phyloP scores from a whole-genome alignment of 2,113 vertebrate genomes.

The Anseranas semipalmata region DNA sequence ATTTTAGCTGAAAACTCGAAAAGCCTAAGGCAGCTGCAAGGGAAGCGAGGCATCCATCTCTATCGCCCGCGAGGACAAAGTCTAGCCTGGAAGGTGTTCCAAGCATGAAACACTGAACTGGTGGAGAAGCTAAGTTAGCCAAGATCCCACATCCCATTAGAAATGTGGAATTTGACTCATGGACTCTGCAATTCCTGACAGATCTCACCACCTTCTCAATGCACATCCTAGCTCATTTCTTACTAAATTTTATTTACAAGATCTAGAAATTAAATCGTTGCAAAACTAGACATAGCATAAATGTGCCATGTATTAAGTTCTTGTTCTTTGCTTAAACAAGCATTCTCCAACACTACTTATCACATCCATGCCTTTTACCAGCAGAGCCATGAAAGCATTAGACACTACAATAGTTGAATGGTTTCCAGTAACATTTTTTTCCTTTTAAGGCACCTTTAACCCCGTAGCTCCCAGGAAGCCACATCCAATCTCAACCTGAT shows the following conservation, averaged over 20 bases:
- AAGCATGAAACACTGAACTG: neutral
- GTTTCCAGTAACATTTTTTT: neutral
- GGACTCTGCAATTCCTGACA: neutral
- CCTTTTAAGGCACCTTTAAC: neutral
- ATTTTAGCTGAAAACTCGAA: neutral
- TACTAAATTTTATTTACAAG: neutral
- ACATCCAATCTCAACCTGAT: neutral
- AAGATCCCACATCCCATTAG: neutral
- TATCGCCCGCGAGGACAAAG: neutral
- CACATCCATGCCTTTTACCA: neutral
- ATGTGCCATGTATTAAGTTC: neutral
- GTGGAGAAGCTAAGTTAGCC: neutral
- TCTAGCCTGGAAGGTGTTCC: neutral
- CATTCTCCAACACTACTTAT: neutral
- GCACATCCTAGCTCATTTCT: neutral
- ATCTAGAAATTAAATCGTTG: neutral
- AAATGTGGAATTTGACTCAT: neutral
- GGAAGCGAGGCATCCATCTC: neutral
- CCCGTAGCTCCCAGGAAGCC: neutral
- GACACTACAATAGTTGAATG: neutral
- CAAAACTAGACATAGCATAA: neutral
- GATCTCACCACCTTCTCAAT: neutral
- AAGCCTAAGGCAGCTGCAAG: neutral
- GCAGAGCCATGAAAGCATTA: neutral
- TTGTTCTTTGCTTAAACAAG: neutral